These are phyloP conservation scores for Nephrotoma appendiculata DNA, from an alignment of 2,888 invertebrate genomes.

Conservation along the genomic window DNA sequence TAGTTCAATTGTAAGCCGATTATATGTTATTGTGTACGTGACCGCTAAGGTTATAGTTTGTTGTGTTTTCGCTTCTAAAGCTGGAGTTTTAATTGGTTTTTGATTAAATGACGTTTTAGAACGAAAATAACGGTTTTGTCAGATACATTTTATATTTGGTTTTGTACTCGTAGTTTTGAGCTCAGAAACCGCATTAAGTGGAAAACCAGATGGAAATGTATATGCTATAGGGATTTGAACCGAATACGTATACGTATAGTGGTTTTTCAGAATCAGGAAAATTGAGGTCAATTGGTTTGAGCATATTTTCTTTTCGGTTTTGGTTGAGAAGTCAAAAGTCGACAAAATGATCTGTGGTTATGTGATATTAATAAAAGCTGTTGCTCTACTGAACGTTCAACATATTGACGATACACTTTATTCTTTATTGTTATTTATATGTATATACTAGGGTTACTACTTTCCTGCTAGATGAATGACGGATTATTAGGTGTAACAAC, in stretches of 20 bases:
- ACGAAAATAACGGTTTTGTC: neutral
- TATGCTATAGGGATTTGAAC: neutral
- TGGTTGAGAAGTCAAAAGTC: too few relatives aligned
- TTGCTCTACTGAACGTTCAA: too few relatives aligned
- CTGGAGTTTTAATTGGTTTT: neutral
- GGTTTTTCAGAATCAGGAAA: too few relatives aligned
- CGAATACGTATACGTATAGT: neutral
- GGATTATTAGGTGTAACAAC: too few relatives aligned
- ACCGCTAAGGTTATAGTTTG: neutral
- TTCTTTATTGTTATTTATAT: too few relatives aligned
- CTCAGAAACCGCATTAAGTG: neutral
- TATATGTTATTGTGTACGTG: neutral
- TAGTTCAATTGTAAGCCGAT: neutral
- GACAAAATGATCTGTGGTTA: too few relatives aligned
- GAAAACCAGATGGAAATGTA: neutral
- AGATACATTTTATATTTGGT: neutral
- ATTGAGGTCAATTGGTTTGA: too few relatives aligned
- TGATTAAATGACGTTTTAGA: neutral
- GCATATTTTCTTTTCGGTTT: too few relatives aligned
- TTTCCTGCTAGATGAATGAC: too few relatives aligned
- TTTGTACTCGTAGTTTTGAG: neutral
- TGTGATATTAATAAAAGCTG: too few relatives aligned
- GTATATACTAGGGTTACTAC: too few relatives aligned
- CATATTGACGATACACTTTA: too few relatives aligned
- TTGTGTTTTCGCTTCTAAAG: neutral